A percentile compares a stretch with the other conserved stretches of the same genome.
Evolutionary conservation across 2,113 vertebrate species (phyloP).

Genomic region (Columba janthina): DNA sequence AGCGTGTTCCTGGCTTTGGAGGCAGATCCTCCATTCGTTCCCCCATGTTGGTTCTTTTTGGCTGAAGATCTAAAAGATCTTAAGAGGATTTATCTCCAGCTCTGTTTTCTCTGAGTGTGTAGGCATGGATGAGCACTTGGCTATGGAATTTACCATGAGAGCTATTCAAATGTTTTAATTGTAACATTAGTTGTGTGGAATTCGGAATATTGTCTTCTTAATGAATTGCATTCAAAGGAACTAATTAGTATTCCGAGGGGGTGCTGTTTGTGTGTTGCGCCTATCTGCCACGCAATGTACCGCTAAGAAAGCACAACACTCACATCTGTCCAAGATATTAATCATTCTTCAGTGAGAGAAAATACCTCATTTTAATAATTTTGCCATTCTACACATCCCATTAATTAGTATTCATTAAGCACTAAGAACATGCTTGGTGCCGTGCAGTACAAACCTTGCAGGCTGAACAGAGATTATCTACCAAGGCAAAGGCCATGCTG

Average conservation of each 20-base stretch:
- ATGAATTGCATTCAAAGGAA: not conserved
- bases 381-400: not conserved
- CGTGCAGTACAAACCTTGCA: not conserved
- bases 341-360: slow-evolving; percentile 32
- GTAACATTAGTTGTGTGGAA: not conserved
- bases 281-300: not conserved
- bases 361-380: not conserved
- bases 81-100: not conserved
- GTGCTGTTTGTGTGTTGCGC: not conserved
- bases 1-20: not conserved
- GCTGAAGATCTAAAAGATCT: not conserved
- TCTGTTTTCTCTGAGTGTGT: not conserved
- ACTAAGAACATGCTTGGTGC: not conserved
- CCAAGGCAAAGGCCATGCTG: not conserved
- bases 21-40: not conserved
- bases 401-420: not conserved
- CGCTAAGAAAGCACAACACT: slow-evolving; percentile 21
- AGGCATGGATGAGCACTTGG: not conserved
- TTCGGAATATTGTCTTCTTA: slow-evolving; percentile 37
- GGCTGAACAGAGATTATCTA: not conserved
- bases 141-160: slow-evolving; percentile 13
- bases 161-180: slow-evolving; percentile 18
- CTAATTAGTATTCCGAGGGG: not conserved
- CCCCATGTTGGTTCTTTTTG: not conserved
- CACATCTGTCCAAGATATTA: slow-evolving; percentile 39